Evolutionary conservation across 2,888 invertebrate genomes (phyloP).

Genomic region (Xanthorhoe designata): DNA sequence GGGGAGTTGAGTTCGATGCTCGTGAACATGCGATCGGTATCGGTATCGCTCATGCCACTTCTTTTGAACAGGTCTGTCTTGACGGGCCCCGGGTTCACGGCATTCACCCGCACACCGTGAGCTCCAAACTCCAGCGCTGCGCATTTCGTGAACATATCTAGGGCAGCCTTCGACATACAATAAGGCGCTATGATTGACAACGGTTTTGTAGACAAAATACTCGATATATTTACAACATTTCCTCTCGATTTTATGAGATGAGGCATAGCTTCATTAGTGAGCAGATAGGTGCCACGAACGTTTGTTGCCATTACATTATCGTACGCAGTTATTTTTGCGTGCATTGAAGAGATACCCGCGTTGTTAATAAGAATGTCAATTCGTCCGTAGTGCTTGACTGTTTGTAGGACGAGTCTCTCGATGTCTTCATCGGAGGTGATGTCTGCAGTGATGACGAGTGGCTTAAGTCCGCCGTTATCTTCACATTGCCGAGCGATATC

Average conservation of each 20-base stretch:
- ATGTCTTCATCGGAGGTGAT: conserved; percentile 62
- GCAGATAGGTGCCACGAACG: conserved; percentile 64
- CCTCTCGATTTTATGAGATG: conserved; percentile 63
- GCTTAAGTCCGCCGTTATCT: conserved; percentile 55
- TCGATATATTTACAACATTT: conserved; percentile 70
- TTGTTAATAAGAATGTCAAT: conserved; percentile 72
- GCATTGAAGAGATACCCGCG: conserved; percentile 60
- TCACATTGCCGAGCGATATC: conserved; percentile 62
- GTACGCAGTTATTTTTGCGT: conserved; percentile 56
- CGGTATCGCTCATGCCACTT: conserved; percentile 60
- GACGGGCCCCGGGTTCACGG: conserved; percentile 72
- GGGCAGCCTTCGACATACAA: conserved; percentile 72
- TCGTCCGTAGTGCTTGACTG: conserved; percentile 57
- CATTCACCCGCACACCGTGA: conserved; percentile 69
- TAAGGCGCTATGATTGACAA: conserved; percentile 62
- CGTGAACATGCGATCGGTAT: conserved; percentile 55
- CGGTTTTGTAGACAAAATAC: conserved; percentile 61
- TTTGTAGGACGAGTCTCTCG: conserved; percentile 60
- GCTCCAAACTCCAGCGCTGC: conserved; percentile 64
- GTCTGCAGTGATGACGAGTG: conserved; percentile 64
- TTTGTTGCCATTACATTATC: conserved; percentile 68
- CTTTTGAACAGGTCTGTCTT: conserved; percentile 64
- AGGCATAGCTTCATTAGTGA: conserved; percentile 62
- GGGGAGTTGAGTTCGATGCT: conserved; percentile 55
- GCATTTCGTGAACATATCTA: conserved; percentile 73